Evolutionary conservation across 1,140 invertebrate genomes (phyloP).

Genomic region (Chelonus insularis): DNA sequence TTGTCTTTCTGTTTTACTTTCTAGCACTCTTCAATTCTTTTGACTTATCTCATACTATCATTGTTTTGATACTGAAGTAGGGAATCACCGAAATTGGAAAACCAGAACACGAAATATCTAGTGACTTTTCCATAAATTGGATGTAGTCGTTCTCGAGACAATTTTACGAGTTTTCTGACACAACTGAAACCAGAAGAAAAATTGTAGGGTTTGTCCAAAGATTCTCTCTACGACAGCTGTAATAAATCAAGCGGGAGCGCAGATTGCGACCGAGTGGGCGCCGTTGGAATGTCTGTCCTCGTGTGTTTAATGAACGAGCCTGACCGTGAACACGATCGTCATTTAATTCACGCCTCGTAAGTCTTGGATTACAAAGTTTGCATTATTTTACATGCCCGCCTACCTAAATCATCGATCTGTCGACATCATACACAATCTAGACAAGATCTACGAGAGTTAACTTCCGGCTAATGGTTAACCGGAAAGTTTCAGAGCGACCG

Average conservation of each 20-base stretch:
- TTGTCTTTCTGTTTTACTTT: too few relatives aligned
- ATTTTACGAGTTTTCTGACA: background rate
- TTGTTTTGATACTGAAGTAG: too few relatives aligned
- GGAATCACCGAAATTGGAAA: too few relatives aligned
- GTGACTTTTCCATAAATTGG: background rate
- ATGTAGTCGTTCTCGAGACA: background rate
- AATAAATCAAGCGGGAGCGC: conserved; percentile 8
- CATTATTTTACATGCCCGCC: background rate
- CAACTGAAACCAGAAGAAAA: background rate
- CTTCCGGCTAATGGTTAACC: background rate
- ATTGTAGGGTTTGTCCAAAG: background rate
- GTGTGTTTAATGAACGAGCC: conserved; percentile 6
- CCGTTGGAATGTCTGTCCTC: conserved; percentile 12
- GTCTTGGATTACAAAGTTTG: conserved; percentile 11
- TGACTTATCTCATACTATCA: too few relatives aligned
- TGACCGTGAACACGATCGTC: conserved; percentile 9
- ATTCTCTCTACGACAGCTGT: background rate
- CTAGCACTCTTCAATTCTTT: too few relatives aligned
- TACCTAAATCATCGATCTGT: background rate
- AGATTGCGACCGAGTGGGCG: conserved; percentile 11
- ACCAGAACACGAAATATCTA: too few relatives aligned
- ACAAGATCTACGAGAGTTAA: background rate
- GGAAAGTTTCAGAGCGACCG: background rate
- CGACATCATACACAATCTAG: background rate
- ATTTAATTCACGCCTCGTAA: conserved; percentile 17